A percentile compares a stretch with the other conserved stretches of the same genome.
These are phyloP conservation scores for Lepidocolaptes lacrymiger DNA, from an alignment of 2,797 vertebrate genomes.

Conservation along the genomic window DNA sequence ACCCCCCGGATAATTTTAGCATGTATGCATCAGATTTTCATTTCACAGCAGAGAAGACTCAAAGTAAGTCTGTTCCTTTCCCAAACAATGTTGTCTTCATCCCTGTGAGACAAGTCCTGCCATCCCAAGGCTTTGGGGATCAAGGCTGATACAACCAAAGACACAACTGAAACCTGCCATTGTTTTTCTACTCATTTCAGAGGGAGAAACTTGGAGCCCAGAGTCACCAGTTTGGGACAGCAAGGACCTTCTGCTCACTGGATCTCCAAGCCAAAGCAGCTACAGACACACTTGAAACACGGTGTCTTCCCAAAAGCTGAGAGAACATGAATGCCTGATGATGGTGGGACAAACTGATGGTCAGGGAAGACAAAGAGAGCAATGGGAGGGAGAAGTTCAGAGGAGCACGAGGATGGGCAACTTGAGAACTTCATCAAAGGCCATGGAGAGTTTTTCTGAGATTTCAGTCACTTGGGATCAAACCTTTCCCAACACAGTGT, in stretches of 20 bases:
- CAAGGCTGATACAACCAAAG: not conserved
- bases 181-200: not conserved
- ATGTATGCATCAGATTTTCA: not conserved
- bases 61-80: slow-evolving; percentile 15
- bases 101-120: not conserved
- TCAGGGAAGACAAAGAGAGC: not conserved
- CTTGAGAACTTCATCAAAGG: not conserved
- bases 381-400: not conserved
- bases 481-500: not conserved
- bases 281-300: not conserved
- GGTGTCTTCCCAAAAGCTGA: not conserved
- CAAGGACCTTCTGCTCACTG: not conserved
- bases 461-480: not conserved
- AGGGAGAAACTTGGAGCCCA: not conserved
- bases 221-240: not conserved
- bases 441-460: not conserved
- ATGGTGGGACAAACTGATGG: not conserved
- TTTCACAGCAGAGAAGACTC: slow-evolving; percentile 1
- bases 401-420: not conserved
- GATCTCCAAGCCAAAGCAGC: not conserved
- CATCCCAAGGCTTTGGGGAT: not conserved
- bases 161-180: not conserved
- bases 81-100: not conserved
- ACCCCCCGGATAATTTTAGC: slow-evolving; percentile 23
- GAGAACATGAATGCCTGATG: not conserved